A percentile compares a stretch with the other conserved stretches of the same genome.
These are phyloP conservation scores for Epizoanthus ramosus DNA, from an alignment of 92 coral and sea anemone genomes.

Conservation along the genomic window DNA sequence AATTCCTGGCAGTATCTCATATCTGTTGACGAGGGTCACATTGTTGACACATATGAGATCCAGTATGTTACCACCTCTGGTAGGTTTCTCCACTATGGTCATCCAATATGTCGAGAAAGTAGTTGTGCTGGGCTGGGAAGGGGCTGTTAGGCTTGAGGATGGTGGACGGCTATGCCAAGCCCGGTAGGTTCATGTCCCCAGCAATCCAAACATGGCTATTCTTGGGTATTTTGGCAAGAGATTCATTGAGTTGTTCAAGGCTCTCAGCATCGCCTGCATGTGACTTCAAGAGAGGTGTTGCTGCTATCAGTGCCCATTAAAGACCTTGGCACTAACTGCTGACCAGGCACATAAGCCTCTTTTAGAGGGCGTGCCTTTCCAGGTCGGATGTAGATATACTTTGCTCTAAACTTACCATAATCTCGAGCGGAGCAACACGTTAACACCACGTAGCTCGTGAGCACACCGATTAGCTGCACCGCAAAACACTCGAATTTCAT, in stretches of 20 bases:
- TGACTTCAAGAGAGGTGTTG: no score
- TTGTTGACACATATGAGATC: conserved; percentile 44
- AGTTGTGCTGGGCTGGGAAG: conserved; percentile 38
- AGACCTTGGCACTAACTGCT: no score
- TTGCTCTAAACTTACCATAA: no score
- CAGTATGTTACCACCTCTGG: conserved; percentile 43
- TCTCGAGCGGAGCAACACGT: no score
- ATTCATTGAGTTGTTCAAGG: conserved; percentile 24
- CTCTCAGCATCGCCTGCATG: conserved; percentile 41
- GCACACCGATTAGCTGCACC: no score
- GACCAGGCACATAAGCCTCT: no score
- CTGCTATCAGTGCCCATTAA: no score
- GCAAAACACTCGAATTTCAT: no score
- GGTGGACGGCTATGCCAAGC: conserved; percentile 33
- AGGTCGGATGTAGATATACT: no score
- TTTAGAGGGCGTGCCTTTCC: no score
- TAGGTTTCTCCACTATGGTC: conserved; percentile 58
- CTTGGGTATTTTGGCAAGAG: conserved; percentile 40
- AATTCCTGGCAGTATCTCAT: conserved; percentile 45
- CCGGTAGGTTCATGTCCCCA: conserved; percentile 51
- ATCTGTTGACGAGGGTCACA: conserved; percentile 24
- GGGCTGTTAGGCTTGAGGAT: conserved; percentile 34
- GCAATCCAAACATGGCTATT: conserved; percentile 57
- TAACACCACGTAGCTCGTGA: no score
- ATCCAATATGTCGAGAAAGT: conserved; percentile 43